Conservation (phyloP, 2,113 vertebrate genomes). For the Carassius auratus region DNA sequence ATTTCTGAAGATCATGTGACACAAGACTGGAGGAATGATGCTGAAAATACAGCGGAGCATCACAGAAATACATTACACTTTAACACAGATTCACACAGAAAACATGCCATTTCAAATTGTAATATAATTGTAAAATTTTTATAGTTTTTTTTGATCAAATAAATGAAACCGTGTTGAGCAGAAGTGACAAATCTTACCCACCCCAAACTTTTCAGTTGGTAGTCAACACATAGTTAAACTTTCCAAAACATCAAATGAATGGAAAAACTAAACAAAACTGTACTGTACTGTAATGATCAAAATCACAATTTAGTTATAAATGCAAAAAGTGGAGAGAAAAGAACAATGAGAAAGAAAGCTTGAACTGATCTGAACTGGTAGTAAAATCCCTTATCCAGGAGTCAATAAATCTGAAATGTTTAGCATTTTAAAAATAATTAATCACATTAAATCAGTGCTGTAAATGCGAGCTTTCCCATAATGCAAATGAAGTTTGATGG, state of each 20-base stretch:
- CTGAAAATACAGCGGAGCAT: neutral
- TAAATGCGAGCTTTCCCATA: neutral
- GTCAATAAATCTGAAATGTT: neutral
- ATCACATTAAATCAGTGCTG: neutral
- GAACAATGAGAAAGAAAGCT: neutral
- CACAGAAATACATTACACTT: neutral
- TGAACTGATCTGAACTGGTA: neutral
- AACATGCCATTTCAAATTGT: neutral
- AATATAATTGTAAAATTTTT: too few species aligned
- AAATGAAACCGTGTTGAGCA: too few species aligned
- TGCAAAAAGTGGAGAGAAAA: too few species aligned
- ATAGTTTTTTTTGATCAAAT: too few species aligned
- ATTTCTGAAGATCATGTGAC: neutral
- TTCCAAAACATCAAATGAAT: neutral
- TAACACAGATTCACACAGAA: neutral
- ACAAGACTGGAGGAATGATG: conserved; percentile 2
- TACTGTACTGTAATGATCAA: neutral
- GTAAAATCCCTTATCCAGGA: neutral
- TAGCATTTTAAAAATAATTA: neutral
- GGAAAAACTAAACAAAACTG: neutral
- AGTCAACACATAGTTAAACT: neutral
- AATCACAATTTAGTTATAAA: neutral
- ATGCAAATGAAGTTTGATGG: neutral
- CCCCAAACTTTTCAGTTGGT: neutral
- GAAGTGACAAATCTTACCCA: neutral